Conservation (phyloP, 53 echinoderm and acorn worm genomes). For the Echinometra lucunter region DNA sequence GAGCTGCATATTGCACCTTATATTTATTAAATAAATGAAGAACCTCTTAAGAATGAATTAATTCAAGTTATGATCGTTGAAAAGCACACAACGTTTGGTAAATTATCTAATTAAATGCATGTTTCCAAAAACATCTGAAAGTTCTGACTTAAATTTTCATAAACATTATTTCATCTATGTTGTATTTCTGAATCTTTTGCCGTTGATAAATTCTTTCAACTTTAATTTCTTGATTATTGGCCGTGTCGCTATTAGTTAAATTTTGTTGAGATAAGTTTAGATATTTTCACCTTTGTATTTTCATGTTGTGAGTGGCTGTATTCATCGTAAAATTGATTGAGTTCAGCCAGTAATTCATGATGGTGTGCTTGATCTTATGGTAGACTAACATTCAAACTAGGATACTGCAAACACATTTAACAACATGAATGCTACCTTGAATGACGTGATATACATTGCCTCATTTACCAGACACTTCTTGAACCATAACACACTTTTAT, state of each 20-base stretch:
- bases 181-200: not conserved
- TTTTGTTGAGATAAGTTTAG: not conserved
- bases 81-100: not conserved
- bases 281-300: not conserved
- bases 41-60: not conserved
- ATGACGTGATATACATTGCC: not conserved
- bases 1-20: not conserved
- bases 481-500: not conserved
- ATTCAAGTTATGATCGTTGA: not conserved
- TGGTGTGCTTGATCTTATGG: not conserved
- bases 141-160: not conserved
- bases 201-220: not conserved
- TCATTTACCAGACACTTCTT: not conserved
- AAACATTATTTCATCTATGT: not conserved
- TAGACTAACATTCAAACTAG: not conserved
- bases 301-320: not conserved
- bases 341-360: not conserved
- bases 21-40: not conserved
- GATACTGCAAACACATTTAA: not conserved
- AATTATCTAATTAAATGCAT: conserved; percentile 16
- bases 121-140: not conserved
- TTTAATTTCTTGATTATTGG: not conserved
- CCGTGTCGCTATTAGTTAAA: not conserved
- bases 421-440: not conserved
- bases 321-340: not conserved